A percentile compares a stretch with the other conserved stretches of the same genome.
Evolutionary conservation across 1,140 invertebrate species (phyloP).

Genomic region (Aethina tumida): DNA sequence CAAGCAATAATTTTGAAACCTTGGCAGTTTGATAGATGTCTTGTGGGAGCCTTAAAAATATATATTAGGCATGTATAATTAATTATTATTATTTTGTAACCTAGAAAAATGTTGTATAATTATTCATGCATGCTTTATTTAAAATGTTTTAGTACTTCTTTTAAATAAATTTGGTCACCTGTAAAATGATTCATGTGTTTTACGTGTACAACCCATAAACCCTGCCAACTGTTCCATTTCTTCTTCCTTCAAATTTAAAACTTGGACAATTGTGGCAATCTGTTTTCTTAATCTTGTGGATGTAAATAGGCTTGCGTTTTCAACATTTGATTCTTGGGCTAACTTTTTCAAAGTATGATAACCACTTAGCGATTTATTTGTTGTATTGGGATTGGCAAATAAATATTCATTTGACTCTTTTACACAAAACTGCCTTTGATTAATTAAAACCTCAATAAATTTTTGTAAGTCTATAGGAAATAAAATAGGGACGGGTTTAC

Average conservation of each 20-base stretch:
- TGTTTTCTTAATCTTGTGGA: conserved; percentile 19
- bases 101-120: too few species aligned
- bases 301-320: conserved; percentile 11
- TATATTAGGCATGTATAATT: too few species aligned
- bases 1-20: conserved; percentile 1
- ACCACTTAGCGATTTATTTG: neutral
- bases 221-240: conserved; percentile 19
- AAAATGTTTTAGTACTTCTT: too few species aligned
- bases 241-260: conserved; percentile 12
- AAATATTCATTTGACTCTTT: too few species aligned
- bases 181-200: too few species aligned
- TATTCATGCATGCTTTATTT: too few species aligned
- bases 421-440: too few species aligned
- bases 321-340: conserved; percentile 4
- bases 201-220: conserved; percentile 23
- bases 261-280: conserved; percentile 16
- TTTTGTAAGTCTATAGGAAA: too few species aligned
- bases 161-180: too few species aligned
- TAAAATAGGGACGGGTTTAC: too few species aligned
- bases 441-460: too few species aligned
- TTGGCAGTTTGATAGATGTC: conserved; percentile 1
- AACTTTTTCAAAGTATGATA: conserved; percentile 12
- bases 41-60: conserved; percentile 3
- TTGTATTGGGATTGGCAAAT: conserved; percentile 5
- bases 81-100: too few species aligned